Evolutionary conservation across 2,888 invertebrate genomes (phyloP).

Genomic region (Pterostichus niger): DNA sequence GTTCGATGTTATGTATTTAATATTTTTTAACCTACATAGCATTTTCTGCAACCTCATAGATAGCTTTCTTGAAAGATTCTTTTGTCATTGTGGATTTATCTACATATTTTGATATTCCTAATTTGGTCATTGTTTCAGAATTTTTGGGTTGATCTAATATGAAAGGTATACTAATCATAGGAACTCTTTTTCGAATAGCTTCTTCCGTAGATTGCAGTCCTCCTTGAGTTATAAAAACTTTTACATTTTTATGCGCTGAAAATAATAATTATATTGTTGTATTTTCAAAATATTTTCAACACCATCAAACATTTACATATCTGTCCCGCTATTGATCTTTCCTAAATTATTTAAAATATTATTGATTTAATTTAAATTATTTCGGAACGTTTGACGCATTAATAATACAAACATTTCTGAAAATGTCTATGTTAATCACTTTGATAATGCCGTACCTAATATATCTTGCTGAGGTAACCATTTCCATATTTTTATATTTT

Average conservation of each 20-base stretch:
- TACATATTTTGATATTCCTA: conserved; percentile 50
- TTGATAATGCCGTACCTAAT: conserved; percentile 72
- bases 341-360: too few relatives aligned
- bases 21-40: conserved; percentile 69
- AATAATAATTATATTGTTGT: too few relatives aligned
- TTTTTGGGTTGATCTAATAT: conserved; percentile 72
- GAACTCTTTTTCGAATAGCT: conserved; percentile 74
- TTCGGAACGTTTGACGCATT: too few relatives aligned
- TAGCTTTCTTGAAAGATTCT: conserved; percentile 70
- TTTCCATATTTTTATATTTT: conserved; percentile 75
- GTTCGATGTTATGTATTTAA: too few relatives aligned
- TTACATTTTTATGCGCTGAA: conserved; percentile 73
- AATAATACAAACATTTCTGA: too few relatives aligned
- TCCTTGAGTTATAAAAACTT: conserved; percentile 75
- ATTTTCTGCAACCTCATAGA: conserved; percentile 71
- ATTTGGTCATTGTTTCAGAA: conserved; percentile 26
- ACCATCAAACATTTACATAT: too few relatives aligned
- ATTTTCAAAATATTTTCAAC: too few relatives aligned
- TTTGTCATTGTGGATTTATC: conserved; percentile 59
- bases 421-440: too few relatives aligned
- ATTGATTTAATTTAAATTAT: too few relatives aligned
- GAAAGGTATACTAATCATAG: conserved; percentile 74
- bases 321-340: too few relatives aligned
- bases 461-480: conserved; percentile 78
- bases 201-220: conserved; percentile 75